Percentiles rank a stretch among this genome's conserved stretches.
Evolutionary conservation across 2,113 vertebrate species (phyloP).

Genomic region (Myrmophylax atrothorax): DNA sequence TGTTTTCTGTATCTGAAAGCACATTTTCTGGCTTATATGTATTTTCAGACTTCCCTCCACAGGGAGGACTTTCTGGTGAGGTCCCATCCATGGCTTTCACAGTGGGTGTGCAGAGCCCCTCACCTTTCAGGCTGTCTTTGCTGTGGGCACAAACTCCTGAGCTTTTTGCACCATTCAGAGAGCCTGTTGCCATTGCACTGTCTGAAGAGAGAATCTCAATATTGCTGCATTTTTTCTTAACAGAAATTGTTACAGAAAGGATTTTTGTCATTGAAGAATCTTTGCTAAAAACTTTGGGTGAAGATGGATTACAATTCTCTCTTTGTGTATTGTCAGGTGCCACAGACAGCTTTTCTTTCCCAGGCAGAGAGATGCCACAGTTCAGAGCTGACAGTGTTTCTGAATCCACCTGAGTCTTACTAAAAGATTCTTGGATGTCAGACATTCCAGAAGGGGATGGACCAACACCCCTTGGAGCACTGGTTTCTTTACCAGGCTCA

Average conservation of each 20-base stretch:
- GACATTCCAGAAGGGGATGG: background rate
- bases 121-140: background rate
- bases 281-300: background rate
- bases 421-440: background rate
- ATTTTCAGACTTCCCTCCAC: background rate
- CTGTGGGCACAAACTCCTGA: background rate
- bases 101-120: background rate
- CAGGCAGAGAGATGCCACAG: background rate
- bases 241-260: background rate
- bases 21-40: background rate
- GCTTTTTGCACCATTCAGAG: background rate
- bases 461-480: background rate
- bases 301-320: background rate
- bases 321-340: background rate
- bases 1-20: background rate
- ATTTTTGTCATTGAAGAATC: slow-evolving; percentile 16
- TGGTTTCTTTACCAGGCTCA: background rate
- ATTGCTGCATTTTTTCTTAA: background rate
- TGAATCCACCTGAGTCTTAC: background rate
- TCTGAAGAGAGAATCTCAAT: background rate
- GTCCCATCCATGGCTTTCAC: background rate
- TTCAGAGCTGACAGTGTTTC: background rate
- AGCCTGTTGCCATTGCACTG: background rate
- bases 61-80: background rate
- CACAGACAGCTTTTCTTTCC: background rate